A percentile compares a stretch with the other conserved stretches of the same genome.
Conservation (phyloP, 2,888 invertebrate genomes). For the Oegoconia quadripuncta region DNA sequence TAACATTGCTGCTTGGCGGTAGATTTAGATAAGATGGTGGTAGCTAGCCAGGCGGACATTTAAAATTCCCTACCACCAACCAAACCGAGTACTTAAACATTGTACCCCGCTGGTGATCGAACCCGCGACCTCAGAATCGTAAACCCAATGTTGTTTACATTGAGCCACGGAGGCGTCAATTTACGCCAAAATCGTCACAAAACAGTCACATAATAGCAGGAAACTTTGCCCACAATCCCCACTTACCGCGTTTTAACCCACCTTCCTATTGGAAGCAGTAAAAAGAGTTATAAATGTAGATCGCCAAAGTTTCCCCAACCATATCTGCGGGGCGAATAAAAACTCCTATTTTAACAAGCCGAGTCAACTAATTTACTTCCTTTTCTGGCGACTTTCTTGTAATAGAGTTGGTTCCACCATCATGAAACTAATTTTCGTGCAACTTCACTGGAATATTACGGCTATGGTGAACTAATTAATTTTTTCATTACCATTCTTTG, state of each 20-base stretch:
- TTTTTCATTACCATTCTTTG: no score
- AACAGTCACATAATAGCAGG: constrained; percentile 5
- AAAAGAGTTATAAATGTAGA: constrained; percentile 40
- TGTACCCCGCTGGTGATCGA: no score
- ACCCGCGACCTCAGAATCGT: no score
- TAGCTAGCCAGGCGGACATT: no score
- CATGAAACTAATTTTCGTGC: constrained; percentile 55
- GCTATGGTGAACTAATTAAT: no score
- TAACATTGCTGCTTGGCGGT: no score
- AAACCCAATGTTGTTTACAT: no score
- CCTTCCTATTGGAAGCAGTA: constrained; percentile 22
- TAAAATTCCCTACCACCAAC: no score
- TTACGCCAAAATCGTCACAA: constrained; percentile 4
- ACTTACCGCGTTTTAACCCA: constrained; percentile 2
- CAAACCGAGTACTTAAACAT: no score
- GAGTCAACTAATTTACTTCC: constrained; percentile 34
- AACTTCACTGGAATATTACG: constrained; percentile 40
- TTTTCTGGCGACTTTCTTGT: constrained; percentile 17
- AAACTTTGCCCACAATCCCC: constrained; percentile 1
- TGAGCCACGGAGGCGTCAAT: no score
- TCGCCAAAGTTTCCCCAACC: constrained; percentile 24
- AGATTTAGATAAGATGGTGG: no score
- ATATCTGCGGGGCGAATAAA: constrained; percentile 25
- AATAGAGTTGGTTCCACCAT: constrained; percentile 31
- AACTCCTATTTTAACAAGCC: constrained; percentile 30